A percentile compares a stretch with the other conserved stretches of the same genome.
Evolutionary conservation across 2,888 invertebrate genomes (phyloP).

Genomic region (Eugnorisma glareosa): DNA sequence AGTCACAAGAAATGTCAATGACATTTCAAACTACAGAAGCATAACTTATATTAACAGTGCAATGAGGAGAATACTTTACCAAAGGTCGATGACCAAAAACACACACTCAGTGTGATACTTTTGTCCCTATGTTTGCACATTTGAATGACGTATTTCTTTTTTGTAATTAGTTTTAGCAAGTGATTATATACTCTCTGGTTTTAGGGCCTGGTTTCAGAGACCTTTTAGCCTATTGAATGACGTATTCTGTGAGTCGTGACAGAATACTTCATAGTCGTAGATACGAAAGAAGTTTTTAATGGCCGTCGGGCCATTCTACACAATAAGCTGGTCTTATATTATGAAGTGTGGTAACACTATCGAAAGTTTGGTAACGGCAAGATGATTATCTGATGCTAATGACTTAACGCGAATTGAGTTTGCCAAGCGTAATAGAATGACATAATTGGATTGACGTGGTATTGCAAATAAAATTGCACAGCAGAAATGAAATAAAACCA

Average conservation of each 20-base stretch:
- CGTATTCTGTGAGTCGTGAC: constrained; percentile 38
- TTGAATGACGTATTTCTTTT: no score
- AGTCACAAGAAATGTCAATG: constrained; percentile 41
- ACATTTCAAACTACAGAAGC: constrained; percentile 20
- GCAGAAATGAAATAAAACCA: constrained; percentile 31
- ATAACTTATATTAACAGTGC: constrained; percentile 13
- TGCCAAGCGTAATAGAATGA: constrained; percentile 50
- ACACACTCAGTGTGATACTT: not conserved
- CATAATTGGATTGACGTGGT: constrained; percentile 46
- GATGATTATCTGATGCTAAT: constrained; percentile 61
- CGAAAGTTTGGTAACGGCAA: constrained; percentile 38
- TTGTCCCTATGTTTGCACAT: not conserved
- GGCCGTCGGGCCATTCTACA: no score
- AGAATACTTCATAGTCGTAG: no score
- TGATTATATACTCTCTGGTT: no score
- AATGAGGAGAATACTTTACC: not conserved
- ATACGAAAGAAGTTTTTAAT: no score
- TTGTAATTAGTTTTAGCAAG: no score
- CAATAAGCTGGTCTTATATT: constrained; percentile 31
- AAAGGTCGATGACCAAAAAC: not conserved
- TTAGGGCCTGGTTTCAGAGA: no score
- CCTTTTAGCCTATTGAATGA: no score
- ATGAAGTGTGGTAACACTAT: constrained; percentile 42
- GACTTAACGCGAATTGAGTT: constrained; percentile 53
- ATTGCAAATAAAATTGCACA: constrained; percentile 36